Evolutionary conservation across 30 jellyfish, hydroid and myxozoan genomes (phyloP).

Genomic region (Catostylus mosaicus): DNA sequence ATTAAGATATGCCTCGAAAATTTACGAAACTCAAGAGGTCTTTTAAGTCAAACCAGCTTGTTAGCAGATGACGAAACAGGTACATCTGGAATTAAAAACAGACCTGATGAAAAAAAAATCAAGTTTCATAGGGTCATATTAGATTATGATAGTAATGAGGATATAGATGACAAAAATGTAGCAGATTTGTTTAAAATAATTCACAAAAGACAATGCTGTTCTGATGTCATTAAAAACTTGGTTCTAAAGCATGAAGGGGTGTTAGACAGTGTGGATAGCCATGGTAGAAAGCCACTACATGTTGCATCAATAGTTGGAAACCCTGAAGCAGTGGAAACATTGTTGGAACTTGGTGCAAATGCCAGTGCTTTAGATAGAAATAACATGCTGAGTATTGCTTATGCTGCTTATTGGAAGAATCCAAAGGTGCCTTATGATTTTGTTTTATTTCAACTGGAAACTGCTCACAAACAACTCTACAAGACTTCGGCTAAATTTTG

Average conservation of each 20-base stretch:
- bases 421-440: conserved; percentile 48
- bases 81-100: not conserved
- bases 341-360: conserved; percentile 54
- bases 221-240: not conserved
- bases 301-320: conserved; percentile 61
- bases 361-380: conserved; percentile 39
- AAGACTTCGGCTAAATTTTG: too few relatives aligned
- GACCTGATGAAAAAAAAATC: not conserved
- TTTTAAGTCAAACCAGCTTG: not conserved
- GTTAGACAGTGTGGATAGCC: conserved; percentile 24
- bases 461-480: too few relatives aligned
- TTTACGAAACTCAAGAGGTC: conserved; percentile 14
- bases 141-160: conserved; percentile 49
- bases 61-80: not conserved
- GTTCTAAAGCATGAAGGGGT: not conserved
- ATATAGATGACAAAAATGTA: not conserved
- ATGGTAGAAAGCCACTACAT: conserved; percentile 61
- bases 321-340: conserved; percentile 28
- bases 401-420: conserved; percentile 75
- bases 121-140: conserved; percentile 14
- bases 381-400: conserved; percentile 46
- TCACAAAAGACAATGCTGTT: not conserved
- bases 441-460: too few relatives aligned
- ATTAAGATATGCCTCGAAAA: conserved; percentile 3
- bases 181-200: not conserved